Conservation (phyloP, 2,113 vertebrate genomes). For the Formicarius rufipectus region DNA sequence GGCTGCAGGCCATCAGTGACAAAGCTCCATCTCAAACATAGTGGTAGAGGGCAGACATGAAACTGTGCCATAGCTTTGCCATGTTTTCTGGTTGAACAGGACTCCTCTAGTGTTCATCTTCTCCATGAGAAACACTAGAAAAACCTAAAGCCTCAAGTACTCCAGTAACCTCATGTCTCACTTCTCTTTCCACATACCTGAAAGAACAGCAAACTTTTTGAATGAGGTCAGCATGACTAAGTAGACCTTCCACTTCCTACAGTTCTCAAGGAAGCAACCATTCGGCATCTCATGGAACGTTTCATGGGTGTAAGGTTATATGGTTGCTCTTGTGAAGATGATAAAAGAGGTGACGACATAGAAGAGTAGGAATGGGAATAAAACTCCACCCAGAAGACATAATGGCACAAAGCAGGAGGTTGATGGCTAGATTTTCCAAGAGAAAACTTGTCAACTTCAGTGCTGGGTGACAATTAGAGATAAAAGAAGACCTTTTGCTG, state of each 20-base stretch:
- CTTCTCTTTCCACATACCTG: neutral
- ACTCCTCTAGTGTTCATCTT: neutral
- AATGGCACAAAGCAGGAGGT: neutral
- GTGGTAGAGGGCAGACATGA: slow-evolving; percentile 35
- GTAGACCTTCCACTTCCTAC: neutral
- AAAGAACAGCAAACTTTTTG: neutral
- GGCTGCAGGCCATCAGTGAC: slow-evolving; percentile 48
- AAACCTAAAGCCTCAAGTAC: neutral
- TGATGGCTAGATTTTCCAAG: neutral
- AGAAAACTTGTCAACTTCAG: neutral
- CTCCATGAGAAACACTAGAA: neutral
- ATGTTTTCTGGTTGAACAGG: neutral
- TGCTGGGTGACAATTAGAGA: neutral
- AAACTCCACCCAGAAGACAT: neutral
- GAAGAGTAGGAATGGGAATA: neutral
- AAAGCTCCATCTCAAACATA: slow-evolving; percentile 19
- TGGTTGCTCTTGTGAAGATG: neutral
- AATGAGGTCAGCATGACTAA: neutral
- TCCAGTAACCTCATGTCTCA: neutral
- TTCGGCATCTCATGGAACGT: neutral
- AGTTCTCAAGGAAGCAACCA: neutral
- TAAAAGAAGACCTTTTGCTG: neutral
- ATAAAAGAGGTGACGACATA: neutral
- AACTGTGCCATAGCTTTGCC: neutral
- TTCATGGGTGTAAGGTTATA: neutral